Percentiles rank a stretch among this genome's conserved stretches.
Evolutionary conservation across 2,797 vertebrate genomes (phyloP).

Genomic region (Centroberyx gerrardi): DNA sequence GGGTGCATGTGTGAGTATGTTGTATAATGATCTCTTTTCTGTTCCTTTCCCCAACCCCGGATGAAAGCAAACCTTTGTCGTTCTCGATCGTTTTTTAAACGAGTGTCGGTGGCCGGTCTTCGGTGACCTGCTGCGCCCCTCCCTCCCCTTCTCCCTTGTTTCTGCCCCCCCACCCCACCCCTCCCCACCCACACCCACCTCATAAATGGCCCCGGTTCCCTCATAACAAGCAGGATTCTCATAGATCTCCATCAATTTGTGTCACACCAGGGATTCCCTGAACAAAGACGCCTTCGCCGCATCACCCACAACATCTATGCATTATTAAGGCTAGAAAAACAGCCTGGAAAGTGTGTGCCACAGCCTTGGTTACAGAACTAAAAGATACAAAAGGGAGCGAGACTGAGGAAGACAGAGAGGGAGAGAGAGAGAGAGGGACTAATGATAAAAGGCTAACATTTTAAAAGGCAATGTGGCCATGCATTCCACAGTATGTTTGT

Average conservation of each 20-base stretch:
- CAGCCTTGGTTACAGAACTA: constrained; percentile 69
- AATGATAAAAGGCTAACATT: constrained; percentile 68
- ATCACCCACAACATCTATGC: constrained; percentile 80
- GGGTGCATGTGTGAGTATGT: constrained; percentile 48
- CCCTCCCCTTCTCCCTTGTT: constrained; percentile 59
- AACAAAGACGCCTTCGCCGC: constrained; percentile 77
- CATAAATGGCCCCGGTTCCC: constrained; percentile 72
- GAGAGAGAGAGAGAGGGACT: constrained; percentile 31
- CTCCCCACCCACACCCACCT: constrained; percentile 60
- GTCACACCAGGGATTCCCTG: constrained; percentile 82
- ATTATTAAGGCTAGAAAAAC: constrained; percentile 85
- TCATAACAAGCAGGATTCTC: constrained; percentile 81
- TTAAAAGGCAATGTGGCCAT: constrained; percentile 54
- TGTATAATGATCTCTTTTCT: constrained; percentile 79
- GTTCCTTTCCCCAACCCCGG: constrained; percentile 63
- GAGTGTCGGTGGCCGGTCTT: constrained; percentile 73
- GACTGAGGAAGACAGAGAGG: constrained; percentile 44
- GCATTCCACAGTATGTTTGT: constrained; percentile 50
- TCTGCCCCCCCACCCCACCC: constrained; percentile 54
- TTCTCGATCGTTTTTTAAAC: constrained; percentile 79
- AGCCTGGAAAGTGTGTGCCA: constrained; percentile 72
- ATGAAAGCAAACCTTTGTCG: constrained; percentile 83
- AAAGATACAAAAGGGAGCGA: constrained; percentile 57
- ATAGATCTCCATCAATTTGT: constrained; percentile 85
- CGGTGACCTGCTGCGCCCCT: constrained; percentile 77